A percentile compares a stretch with the other conserved stretches of the same genome.
Evolutionary conservation across 1,140 invertebrate species (phyloP).

Genomic region (Achroia grisella): DNA sequence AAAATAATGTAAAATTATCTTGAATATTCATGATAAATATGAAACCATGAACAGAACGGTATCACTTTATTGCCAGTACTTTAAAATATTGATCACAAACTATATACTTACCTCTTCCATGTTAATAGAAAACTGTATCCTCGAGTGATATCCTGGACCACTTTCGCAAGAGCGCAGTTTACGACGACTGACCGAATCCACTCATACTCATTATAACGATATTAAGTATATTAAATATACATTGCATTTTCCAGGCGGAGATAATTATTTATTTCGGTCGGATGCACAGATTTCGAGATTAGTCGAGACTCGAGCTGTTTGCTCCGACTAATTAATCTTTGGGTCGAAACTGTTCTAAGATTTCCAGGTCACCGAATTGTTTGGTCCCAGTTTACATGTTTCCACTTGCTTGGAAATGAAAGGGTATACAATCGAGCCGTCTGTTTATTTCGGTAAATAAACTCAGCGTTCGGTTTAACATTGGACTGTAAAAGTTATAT

Average conservation of each 20-base stretch:
- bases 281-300: constrained; percentile 61
- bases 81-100: no score
- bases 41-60: no score
- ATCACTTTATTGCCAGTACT: no score
- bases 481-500: no score
- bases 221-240: constrained; percentile 43
- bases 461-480: no score
- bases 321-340: constrained; percentile 60
- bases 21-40: no score
- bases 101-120: constrained; percentile 26
- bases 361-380: constrained; percentile 38
- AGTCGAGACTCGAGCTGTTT: constrained; percentile 33
- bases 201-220: constrained; percentile 26
- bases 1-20: no score
- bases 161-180: constrained; percentile 16
- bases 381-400: constrained; percentile 24
- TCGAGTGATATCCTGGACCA: constrained; percentile 2
- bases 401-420: constrained; percentile 17
- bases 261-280: constrained; percentile 60
- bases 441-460: constrained; percentile 7
- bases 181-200: constrained; percentile 38
- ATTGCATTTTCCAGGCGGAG: constrained; percentile 43
- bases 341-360: constrained; percentile 37
- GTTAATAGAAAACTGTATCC: constrained; percentile 6
- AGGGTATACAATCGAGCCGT: constrained; percentile 2